Percentiles rank a stretch among this genome's conserved stretches.
phyloP scores from a whole-genome alignment of 2,888 invertebrate species.

The Dioctria linearis region DNA sequence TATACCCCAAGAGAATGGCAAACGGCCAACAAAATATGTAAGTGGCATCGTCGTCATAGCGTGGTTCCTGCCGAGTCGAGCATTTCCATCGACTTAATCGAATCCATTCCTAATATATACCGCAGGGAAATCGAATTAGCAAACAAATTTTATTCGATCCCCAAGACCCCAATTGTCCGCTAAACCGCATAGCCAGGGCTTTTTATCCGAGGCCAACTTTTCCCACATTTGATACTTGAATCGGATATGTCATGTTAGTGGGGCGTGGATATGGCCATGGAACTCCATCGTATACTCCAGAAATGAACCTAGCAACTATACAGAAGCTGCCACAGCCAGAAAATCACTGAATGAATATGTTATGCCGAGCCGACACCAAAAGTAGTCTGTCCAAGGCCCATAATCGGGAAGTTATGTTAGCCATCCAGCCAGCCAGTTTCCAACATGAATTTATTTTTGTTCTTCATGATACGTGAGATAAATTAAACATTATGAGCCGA shows the following conservation, averaged over 20 bases:
- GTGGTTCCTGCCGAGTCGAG: background rate
- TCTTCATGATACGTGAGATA: conserved; percentile 8
- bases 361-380: background rate
- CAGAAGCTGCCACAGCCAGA: background rate
- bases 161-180: background rate
- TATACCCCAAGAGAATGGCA: background rate
- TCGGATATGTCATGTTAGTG: conserved; percentile 3
- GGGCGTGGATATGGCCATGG: conserved; percentile 1
- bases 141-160: background rate
- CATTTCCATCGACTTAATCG: background rate
- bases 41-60: background rate
- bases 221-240: conserved; percentile 2
- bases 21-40: background rate
- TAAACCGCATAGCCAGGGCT: background rate
- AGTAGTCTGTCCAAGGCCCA: background rate
- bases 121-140: conserved; percentile 6
- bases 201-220: background rate
- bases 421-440: background rate
- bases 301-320: conserved; percentile 4
- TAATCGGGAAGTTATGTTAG: conserved; percentile 11
- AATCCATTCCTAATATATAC: background rate
- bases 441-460: conserved; percentile 21
- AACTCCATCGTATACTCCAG: background rate
- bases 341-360: background rate
- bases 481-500: conserved; percentile 13